A percentile compares a stretch with the other conserved stretches of the same genome.
Evolutionary conservation across 2,113 vertebrate species (phyloP).

Genomic region (western clawed frog (Xenopus tropicalis)): DNA sequence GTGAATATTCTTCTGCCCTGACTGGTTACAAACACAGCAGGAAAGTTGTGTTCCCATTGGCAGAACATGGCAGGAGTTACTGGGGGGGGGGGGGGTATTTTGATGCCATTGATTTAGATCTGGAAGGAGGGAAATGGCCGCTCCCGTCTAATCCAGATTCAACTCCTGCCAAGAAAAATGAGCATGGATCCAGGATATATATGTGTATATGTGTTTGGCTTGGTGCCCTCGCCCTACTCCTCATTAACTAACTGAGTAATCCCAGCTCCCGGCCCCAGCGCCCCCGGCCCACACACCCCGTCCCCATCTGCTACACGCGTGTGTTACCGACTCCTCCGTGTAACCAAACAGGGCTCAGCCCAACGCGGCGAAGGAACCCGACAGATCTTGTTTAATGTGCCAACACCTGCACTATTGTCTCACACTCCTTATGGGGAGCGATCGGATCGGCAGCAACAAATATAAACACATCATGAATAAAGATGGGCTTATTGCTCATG

Average conservation of each 20-base stretch:
- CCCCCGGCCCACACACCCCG: constrained; percentile 10
- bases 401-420: constrained; percentile 24
- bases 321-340: constrained; percentile 5
- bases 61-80: too few species aligned
- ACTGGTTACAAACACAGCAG: too few species aligned
- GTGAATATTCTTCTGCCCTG: too few species aligned
- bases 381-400: constrained; percentile 28
- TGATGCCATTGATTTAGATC: too few species aligned
- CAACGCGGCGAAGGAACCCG: background rate
- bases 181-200: background rate
- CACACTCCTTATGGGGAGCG: constrained; percentile 23
- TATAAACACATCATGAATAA: background rate
- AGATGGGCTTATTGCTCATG: too few species aligned
- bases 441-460: constrained; percentile 20
- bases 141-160: too few species aligned
- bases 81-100: too few species aligned
- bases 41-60: too few species aligned
- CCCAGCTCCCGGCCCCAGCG: background rate
- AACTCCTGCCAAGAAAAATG: background rate
- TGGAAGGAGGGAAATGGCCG: too few species aligned
- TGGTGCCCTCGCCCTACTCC: background rate
- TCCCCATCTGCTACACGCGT: constrained; percentile 22
- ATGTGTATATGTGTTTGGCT: background rate
- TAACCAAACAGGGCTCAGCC: background rate
- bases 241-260: background rate